Conservation (phyloP, 2,888 invertebrate genomes). For the Cosmopolites sordidus region DNA sequence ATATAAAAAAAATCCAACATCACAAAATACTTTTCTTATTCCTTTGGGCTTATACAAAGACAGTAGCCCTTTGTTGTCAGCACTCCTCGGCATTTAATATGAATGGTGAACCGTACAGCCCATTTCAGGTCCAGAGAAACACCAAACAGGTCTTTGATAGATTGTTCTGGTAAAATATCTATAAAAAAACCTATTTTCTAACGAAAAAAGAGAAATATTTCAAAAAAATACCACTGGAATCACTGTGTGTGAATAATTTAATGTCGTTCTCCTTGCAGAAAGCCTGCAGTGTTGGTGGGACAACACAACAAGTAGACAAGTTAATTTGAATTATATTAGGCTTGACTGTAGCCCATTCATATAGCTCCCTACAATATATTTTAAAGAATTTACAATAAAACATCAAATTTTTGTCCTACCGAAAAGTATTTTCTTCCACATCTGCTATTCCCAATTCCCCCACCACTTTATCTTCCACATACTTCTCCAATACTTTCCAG, state of each 20-base stretch:
- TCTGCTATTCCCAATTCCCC: slow-evolving; percentile 82
- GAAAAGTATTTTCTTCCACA: slow-evolving; percentile 75
- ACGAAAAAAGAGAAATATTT: slow-evolving; percentile 1
- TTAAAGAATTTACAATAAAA: neutral
- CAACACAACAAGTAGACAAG: slow-evolving; percentile 87
- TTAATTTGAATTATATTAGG: slow-evolving; percentile 92
- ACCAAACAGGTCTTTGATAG: slow-evolving; percentile 57
- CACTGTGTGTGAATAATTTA: slow-evolving; percentile 91
- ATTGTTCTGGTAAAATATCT: slow-evolving; percentile 57
- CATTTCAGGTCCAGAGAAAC: slow-evolving; percentile 58
- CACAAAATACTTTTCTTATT: neutral
- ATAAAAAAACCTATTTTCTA: too few relatives aligned
- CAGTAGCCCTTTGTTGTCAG: slow-evolving; percentile 83
- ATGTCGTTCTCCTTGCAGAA: slow-evolving; percentile 90
- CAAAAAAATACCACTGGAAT: slow-evolving; percentile 75
- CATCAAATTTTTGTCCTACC: slow-evolving; percentile 5
- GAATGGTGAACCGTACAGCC: slow-evolving; percentile 82
- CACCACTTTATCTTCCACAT: slow-evolving; percentile 60
- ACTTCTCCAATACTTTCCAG: slow-evolving; percentile 74
- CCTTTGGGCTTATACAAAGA: slow-evolving; percentile 24
- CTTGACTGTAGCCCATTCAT: slow-evolving; percentile 72
- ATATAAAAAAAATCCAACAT: neutral
- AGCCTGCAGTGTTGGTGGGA: slow-evolving; percentile 82
- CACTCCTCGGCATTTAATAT: slow-evolving; percentile 88
- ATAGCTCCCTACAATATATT: slow-evolving; percentile 55